Conservation (phyloP, 2,888 invertebrate species). For the Charanyca ferruginea region DNA sequence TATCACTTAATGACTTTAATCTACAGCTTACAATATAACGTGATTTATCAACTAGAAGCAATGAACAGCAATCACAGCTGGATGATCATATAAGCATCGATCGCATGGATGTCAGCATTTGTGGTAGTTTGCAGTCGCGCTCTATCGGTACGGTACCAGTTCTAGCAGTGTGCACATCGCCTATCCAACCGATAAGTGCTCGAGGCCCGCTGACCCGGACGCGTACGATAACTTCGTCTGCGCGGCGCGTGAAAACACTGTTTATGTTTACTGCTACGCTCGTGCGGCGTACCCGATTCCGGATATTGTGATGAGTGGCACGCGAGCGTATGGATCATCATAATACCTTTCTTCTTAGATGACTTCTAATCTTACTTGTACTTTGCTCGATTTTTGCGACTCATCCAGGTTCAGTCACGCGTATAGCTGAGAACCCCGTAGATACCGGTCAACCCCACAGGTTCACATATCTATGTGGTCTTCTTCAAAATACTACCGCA, state of each 20-base stretch:
- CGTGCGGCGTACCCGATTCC: constrained; percentile 72
- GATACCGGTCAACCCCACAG: not conserved
- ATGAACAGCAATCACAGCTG: constrained; percentile 14
- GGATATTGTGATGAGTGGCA: constrained; percentile 53
- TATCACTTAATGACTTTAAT: not conserved
- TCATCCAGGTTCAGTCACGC: not conserved
- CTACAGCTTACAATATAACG: not conserved
- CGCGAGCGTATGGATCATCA: constrained; percentile 42
- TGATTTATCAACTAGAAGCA: constrained; percentile 1
- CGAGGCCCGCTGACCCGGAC: constrained; percentile 80
- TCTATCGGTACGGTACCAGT: constrained; percentile 21
- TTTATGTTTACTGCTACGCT: constrained; percentile 73
- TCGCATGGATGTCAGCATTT: constrained; percentile 26
- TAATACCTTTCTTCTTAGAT: constrained; percentile 25
- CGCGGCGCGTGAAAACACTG: constrained; percentile 79
- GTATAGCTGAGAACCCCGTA: not conserved
- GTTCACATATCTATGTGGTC: no score
- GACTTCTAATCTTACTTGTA: constrained; percentile 3
- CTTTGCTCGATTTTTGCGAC: not conserved
- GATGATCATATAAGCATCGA: constrained; percentile 17
- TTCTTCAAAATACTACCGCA: no score
- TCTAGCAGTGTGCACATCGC: constrained; percentile 44
- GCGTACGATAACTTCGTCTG: constrained; percentile 81
- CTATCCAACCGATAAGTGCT: constrained; percentile 56
- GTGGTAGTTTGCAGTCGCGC: constrained; percentile 21